A percentile compares a stretch with the other conserved stretches of the same genome.
These are phyloP conservation scores for Rhinogobio ventralis DNA, from an alignment of 2,797 vertebrate genomes.

Conservation along the genomic window DNA sequence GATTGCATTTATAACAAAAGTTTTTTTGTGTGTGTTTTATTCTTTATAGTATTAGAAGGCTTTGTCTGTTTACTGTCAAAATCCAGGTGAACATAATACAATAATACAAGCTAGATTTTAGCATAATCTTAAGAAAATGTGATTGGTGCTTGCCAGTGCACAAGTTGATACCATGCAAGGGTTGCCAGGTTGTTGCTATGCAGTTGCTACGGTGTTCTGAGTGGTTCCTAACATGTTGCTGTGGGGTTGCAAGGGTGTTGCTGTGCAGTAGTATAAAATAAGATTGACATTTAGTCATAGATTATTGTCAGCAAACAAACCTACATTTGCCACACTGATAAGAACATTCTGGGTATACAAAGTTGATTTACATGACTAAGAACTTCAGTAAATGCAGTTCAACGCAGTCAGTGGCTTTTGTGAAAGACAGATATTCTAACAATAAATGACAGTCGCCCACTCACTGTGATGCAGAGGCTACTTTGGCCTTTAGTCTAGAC, in stretches of 20 bases:
- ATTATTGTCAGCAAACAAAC: background rate
- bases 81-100: background rate
- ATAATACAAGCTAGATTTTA: background rate
- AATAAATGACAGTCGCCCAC: conserved; percentile 65
- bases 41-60: background rate
- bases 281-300: background rate
- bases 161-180: background rate
- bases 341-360: background rate
- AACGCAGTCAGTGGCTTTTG: conserved; percentile 16
- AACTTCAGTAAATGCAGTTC: background rate
- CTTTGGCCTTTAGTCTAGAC: conserved; percentile 74
- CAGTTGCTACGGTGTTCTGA: background rate
- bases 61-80: background rate
- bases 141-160: background rate
- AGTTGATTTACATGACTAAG: background rate
- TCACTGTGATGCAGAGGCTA: conserved; percentile 66
- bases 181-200: background rate
- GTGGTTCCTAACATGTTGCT: background rate
- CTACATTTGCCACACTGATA: background rate
- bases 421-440: conserved; percentile 40
- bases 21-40: background rate
- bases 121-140: background rate
- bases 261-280: background rate
- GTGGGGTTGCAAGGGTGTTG: background rate
- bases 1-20: background rate